Percentiles rank a stretch among this genome's conserved stretches.
Conservation (phyloP, 2,888 invertebrate genomes). For the Phalera bucephala region DNA sequence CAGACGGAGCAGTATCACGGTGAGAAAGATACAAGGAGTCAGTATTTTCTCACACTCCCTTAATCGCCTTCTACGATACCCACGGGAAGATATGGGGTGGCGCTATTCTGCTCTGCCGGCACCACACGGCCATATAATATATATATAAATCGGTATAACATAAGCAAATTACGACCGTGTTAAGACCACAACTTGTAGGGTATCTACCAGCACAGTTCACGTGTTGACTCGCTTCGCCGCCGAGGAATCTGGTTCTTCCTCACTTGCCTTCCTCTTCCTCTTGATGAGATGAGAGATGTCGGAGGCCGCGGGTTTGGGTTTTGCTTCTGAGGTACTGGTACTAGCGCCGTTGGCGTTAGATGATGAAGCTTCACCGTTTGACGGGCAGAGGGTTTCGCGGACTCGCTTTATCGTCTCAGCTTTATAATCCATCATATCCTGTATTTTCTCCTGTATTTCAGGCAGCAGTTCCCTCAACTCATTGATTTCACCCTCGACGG, state of each 20-base stretch:
- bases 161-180: too few relatives aligned
- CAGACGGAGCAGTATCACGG: too few relatives aligned
- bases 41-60: too few relatives aligned
- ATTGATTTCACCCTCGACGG: slow-evolving; percentile 88
- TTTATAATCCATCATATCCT: slow-evolving; percentile 92
- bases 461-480: slow-evolving; percentile 92
- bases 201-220: slow-evolving; percentile 36
- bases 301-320: slow-evolving; percentile 85
- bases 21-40: too few relatives aligned
- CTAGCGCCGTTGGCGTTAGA: slow-evolving; percentile 32
- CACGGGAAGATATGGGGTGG: too few relatives aligned
- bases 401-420: slow-evolving; percentile 83
- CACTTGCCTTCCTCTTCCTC: slow-evolving; percentile 88
- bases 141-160: too few relatives aligned
- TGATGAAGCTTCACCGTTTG: slow-evolving; percentile 52
- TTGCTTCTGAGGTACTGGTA: slow-evolving; percentile 44
- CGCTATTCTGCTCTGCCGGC: too few relatives aligned
- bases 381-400: slow-evolving; percentile 56
- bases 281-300: slow-evolving; percentile 93
- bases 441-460: slow-evolving; percentile 94
- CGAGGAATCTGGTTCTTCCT: slow-evolving; percentile 78
- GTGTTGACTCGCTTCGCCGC: slow-evolving; percentile 84
- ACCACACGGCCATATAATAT: too few relatives aligned
- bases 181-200: slow-evolving; percentile 9
- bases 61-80: too few relatives aligned